A percentile compares a stretch with the other conserved stretches of the same genome.
Evolutionary conservation across 2,888 invertebrate genomes (phyloP).

Genomic region (Phortica magna): DNA sequence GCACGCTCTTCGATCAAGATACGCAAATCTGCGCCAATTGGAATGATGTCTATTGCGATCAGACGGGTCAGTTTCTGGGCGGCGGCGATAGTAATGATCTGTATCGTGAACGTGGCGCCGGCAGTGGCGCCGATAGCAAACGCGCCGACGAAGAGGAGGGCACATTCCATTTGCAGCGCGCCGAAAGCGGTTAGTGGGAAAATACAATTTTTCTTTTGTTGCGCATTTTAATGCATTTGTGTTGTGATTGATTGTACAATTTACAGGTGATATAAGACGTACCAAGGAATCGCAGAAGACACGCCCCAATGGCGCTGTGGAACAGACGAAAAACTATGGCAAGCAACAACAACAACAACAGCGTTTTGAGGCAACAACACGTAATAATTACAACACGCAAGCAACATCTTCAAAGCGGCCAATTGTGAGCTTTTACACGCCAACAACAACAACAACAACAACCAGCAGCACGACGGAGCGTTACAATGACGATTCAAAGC

Average conservation of each 20-base stretch:
- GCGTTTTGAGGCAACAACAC: conserved; percentile 55
- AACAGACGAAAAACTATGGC: conserved; percentile 63
- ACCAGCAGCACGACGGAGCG: conserved; percentile 63
- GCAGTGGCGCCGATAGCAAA: conserved; percentile 85
- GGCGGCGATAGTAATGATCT: conserved; percentile 91
- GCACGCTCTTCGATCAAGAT: conserved; percentile 94
- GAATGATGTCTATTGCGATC: conserved; percentile 93
- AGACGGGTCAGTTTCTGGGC: conserved; percentile 87
- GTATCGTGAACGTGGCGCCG: conserved; percentile 85
- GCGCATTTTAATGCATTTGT: background rate
- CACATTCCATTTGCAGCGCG: conserved; percentile 85
- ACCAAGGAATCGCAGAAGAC: conserved; percentile 76
- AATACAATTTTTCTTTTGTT: background rate
- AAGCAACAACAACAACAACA: conserved; percentile 47
- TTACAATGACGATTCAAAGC: conserved; percentile 73
- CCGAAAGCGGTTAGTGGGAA: conserved; percentile 81
- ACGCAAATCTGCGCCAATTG: conserved; percentile 95
- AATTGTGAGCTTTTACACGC: conserved; percentile 74
- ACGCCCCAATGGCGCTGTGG: conserved; percentile 55
- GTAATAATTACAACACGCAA: conserved; percentile 61
- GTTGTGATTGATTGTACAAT: conserved; percentile 25
- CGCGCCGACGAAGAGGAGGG: conserved; percentile 84
- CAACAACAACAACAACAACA: conserved; percentile 64
- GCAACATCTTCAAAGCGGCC: conserved; percentile 67
- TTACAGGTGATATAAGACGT: conserved; percentile 73